A percentile compares a stretch with the other conserved stretches of the same genome.
phyloP scores from a whole-genome alignment of 2,797 vertebrate species.

The Paguma larvata region DNA sequence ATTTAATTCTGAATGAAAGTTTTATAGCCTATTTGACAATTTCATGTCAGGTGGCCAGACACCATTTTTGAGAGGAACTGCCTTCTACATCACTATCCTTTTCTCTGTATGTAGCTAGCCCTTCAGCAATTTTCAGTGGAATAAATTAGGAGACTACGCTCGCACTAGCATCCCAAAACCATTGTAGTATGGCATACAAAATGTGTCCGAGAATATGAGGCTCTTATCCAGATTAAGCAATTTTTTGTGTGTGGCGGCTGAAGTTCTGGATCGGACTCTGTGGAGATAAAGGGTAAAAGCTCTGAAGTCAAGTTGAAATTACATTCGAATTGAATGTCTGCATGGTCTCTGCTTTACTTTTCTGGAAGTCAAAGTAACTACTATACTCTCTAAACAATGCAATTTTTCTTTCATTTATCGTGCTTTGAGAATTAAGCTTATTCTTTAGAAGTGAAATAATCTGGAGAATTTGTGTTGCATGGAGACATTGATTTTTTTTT shows the following conservation, averaged over 20 bases:
- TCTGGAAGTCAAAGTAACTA: slow-evolving; percentile 68
- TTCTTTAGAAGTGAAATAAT: slow-evolving; percentile 75
- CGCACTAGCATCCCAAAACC: slow-evolving; percentile 60
- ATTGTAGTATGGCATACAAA: slow-evolving; percentile 64
- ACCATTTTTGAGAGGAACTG: neutral
- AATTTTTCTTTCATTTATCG: slow-evolving; percentile 50
- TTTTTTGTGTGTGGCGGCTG: slow-evolving; percentile 57
- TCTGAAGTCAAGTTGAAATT: slow-evolving; percentile 72
- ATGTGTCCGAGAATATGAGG: slow-evolving; percentile 68
- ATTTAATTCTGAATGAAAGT: neutral
- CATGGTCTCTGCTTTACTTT: slow-evolving; percentile 73
- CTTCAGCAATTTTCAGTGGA: slow-evolving; percentile 43
- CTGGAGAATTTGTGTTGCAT: slow-evolving; percentile 73
- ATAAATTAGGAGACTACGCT: slow-evolving; percentile 30
- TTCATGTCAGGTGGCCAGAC: neutral
- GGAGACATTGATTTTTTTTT: slow-evolving; percentile 60
- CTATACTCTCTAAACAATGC: slow-evolving; percentile 67
- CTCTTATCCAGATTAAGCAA: slow-evolving; percentile 75
- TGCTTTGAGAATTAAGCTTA: slow-evolving; percentile 63
- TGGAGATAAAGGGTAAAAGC: slow-evolving; percentile 75
- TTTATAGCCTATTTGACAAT: neutral
- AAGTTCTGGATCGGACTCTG: slow-evolving; percentile 55
- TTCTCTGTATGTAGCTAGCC: neutral
- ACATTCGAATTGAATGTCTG: slow-evolving; percentile 74
- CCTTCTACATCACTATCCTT: slow-evolving; percentile 25